These are phyloP conservation scores for Eupithecia tripunctaria DNA, from an alignment of 2,888 invertebrate species.

Conservation along the genomic window DNA sequence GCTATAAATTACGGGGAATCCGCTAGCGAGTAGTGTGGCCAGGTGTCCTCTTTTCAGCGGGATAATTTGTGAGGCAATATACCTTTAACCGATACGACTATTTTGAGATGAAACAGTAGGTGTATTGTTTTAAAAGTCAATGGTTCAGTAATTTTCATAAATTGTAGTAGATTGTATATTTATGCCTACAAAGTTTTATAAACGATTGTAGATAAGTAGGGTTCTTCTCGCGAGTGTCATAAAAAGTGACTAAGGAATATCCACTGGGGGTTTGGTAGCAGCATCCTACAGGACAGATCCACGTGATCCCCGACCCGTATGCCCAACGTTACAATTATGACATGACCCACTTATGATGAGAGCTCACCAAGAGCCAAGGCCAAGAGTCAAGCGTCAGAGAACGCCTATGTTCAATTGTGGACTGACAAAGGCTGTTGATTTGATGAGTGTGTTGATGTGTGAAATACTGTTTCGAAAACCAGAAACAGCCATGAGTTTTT, in stretches of 20 bases:
- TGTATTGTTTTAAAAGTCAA: not conserved
- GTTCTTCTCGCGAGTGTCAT: not conserved
- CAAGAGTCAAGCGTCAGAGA: not conserved
- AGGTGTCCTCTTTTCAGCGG: slow-evolving; percentile 33
- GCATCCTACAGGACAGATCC: not conserved
- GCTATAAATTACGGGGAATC: slow-evolving; percentile 67
- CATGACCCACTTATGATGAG: not conserved
- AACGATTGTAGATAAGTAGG: not conserved
- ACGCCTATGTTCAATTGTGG: not conserved
- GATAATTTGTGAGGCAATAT: slow-evolving; percentile 1
- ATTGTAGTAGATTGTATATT: not conserved
- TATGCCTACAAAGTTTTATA: not conserved
- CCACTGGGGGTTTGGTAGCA: not conserved
- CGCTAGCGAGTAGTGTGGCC: slow-evolving; percentile 43
- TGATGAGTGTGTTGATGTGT: not conserved
- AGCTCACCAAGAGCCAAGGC: not conserved
- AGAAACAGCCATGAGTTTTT: not conserved
- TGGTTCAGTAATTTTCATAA: not conserved
- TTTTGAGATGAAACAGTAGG: not conserved
- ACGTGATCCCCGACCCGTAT: not conserved
- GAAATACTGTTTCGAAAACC: not conserved
- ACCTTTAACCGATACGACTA: not conserved
- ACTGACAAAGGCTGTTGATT: not conserved
- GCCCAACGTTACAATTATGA: not conserved
- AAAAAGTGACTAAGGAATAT: not conserved